Conservation (phyloP, 2,113 vertebrate genomes). For the Potamarius usumacintae region DNA sequence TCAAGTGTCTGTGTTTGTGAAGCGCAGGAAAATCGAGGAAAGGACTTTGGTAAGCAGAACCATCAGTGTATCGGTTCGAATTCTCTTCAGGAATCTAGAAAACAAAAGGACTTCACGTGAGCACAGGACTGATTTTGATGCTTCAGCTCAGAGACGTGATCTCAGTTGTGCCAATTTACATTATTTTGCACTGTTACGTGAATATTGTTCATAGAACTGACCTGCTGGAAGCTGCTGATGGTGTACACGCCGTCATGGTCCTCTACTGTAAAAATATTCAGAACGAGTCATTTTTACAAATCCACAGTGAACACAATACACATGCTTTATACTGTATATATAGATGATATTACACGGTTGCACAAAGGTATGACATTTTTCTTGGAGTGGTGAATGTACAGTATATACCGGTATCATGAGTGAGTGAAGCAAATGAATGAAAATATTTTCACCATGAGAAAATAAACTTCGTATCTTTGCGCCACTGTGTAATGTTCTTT, state of each 20-base stretch:
- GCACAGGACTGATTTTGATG: neutral
- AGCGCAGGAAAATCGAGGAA: neutral
- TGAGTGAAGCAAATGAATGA: too few species aligned
- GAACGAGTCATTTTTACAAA: neutral
- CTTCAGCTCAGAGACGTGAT: neutral
- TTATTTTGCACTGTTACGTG: slow-evolving; percentile 45
- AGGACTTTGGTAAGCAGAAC: neutral
- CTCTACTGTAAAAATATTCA: slow-evolving; percentile 39
- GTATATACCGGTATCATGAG: too few species aligned
- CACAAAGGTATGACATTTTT: too few species aligned
- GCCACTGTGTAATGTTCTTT: too few species aligned
- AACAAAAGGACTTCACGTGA: neutral
- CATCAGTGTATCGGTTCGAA: slow-evolving; percentile 7
- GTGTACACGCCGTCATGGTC: slow-evolving; percentile 40
- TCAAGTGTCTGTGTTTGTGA: slow-evolving; percentile 70
- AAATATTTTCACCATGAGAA: too few species aligned
- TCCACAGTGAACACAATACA: neutral
- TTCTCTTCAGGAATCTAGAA: slow-evolving; percentile 49
- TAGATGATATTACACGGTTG: too few species aligned
- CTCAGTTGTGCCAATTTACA: neutral
- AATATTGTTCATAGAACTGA: neutral
- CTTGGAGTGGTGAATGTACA: too few species aligned
- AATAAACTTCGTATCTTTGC: too few species aligned
- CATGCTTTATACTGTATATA: too few species aligned
- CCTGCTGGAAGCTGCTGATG: slow-evolving; percentile 42